phyloP scores from a whole-genome alignment of 2,888 invertebrate genomes.

The Antheraea yamamai region DNA sequence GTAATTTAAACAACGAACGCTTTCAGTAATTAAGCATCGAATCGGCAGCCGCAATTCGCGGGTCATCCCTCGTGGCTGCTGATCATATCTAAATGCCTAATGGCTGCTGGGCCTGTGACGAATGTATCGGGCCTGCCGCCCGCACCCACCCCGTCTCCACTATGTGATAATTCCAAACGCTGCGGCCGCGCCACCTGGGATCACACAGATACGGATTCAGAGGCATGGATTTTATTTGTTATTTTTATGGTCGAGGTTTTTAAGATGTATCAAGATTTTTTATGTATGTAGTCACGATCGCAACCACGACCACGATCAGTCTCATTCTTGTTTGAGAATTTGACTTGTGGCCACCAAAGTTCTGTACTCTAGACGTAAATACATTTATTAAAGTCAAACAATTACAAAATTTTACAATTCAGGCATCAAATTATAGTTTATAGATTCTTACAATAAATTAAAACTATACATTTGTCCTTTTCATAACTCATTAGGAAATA shows the following conservation, averaged over 20 bases:
- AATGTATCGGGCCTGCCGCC: conserved; percentile 72
- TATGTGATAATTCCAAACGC: conserved; percentile 83
- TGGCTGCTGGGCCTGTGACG: conserved; percentile 83
- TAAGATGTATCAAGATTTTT: not conserved
- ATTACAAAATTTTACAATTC: too few relatives aligned
- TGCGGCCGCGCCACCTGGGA: conserved; percentile 83
- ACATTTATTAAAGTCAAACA: too few relatives aligned
- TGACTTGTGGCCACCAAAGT: not conserved
- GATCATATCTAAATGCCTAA: conserved; percentile 83
- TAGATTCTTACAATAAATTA: too few relatives aligned
- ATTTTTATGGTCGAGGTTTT: not conserved
- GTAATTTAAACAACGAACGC: conserved; percentile 67
- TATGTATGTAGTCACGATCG: not conserved
- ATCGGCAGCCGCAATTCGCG: conserved; percentile 73
- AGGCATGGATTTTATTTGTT: not conserved
- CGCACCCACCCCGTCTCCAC: conserved; percentile 69
- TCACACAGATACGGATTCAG: conserved; percentile 68
- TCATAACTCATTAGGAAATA: not conserved
- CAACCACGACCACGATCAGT: not conserved
- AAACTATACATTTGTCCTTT: too few relatives aligned
- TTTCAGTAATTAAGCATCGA: conserved; percentile 80
- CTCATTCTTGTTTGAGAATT: not conserved
- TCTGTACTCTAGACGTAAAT: not conserved
- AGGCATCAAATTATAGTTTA: too few relatives aligned
- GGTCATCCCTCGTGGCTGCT: conserved; percentile 74